Conservation (phyloP, 2,797 vertebrate species). For the Jordanella pulchra region DNA sequence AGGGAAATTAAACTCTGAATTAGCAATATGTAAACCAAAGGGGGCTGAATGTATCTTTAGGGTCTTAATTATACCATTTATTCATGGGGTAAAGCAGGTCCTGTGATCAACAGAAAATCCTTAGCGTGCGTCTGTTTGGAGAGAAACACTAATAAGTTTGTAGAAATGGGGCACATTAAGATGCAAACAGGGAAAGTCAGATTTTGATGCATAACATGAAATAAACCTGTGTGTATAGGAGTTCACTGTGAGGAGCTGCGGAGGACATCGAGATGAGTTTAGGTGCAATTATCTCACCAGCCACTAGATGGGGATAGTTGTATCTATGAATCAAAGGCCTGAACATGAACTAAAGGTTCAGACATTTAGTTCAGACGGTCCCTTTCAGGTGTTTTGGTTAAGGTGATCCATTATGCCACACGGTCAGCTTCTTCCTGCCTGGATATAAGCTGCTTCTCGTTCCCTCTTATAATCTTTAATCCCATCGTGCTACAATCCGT, state of each 20-base stretch:
- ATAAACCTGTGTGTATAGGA: background rate
- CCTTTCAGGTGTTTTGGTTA: slow-evolving; percentile 18
- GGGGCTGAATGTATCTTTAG: background rate
- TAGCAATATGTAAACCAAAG: background rate
- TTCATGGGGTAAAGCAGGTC: background rate
- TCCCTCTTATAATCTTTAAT: slow-evolving; percentile 61
- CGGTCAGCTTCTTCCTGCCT: slow-evolving; percentile 30
- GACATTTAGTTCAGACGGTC: slow-evolving; percentile 34
- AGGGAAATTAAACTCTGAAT: background rate
- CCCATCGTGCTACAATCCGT: slow-evolving; percentile 39
- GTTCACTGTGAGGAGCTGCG: slow-evolving; percentile 11
- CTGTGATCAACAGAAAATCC: slow-evolving; percentile 72
- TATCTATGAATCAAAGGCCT: slow-evolving; percentile 25
- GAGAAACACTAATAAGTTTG: slow-evolving; percentile 57
- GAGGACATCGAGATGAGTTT: slow-evolving; percentile 12
- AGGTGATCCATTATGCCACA: slow-evolving; percentile 32
- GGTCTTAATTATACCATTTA: background rate
- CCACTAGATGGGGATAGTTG: slow-evolving; percentile 76
- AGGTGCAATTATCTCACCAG: slow-evolving; percentile 14
- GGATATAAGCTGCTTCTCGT: slow-evolving; percentile 47
- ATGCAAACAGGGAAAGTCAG: slow-evolving; percentile 28
- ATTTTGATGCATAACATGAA: slow-evolving; percentile 19
- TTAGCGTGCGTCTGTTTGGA: slow-evolving; percentile 74
- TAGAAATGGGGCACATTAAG: slow-evolving; percentile 38
- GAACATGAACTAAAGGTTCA: slow-evolving; percentile 26